phyloP scores from a whole-genome alignment of 2,797 vertebrate species.

The Coregonus sp. region DNA sequence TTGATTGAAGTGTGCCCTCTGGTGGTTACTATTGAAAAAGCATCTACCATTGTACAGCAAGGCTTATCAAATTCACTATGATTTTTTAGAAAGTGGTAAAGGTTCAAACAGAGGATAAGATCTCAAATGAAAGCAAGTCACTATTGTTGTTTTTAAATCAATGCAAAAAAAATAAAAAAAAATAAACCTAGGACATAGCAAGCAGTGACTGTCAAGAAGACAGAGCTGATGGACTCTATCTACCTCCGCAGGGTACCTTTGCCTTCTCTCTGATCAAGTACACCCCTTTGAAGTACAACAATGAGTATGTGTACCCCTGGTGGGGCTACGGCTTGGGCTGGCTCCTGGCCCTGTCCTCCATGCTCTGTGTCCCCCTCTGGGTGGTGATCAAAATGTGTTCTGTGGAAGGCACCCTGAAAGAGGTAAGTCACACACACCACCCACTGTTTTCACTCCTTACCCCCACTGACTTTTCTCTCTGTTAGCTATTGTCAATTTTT shows the following conservation, averaged over 20 bases:
- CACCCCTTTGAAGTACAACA: constrained; percentile 93
- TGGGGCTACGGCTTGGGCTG: constrained; percentile 93
- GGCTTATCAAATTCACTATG: no score
- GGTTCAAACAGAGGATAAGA: no score
- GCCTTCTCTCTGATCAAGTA: constrained; percentile 94
- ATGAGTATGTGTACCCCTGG: constrained; percentile 92
- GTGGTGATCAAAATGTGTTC: constrained; percentile 78
- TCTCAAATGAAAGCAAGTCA: no score
- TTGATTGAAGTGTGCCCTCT: constrained; percentile 45
- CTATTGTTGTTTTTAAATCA: no score
- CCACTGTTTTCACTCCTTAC: not conserved
- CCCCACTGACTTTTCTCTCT: no score
- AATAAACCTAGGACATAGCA: no score
- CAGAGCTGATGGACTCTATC: not conserved
- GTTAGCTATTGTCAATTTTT: not conserved
- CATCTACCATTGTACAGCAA: not conserved
- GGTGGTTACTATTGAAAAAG: constrained; percentile 32
- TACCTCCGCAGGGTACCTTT: constrained; percentile 85
- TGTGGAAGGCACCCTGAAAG: constrained; percentile 85
- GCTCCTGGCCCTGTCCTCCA: constrained; percentile 91
- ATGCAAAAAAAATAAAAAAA: no score
- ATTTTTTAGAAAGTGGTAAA: not conserved
- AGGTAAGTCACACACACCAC: constrained; percentile 73
- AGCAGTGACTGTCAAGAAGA: no score
- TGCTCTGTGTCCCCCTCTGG: constrained; percentile 90